Conservation (phyloP, 1,140 invertebrate species). For the Homarus americanus region DNA sequence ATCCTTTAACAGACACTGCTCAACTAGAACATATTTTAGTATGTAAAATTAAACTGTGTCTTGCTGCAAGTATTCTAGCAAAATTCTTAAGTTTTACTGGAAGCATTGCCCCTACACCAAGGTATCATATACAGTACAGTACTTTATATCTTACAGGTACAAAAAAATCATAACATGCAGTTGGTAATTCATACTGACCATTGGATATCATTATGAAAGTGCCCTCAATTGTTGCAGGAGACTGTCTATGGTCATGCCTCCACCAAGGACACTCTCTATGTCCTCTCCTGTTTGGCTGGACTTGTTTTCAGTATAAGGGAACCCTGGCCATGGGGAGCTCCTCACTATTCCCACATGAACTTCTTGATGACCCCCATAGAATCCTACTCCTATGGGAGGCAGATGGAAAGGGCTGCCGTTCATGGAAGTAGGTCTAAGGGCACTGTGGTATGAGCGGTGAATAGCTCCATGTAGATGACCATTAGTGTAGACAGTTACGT, state of each 20-base stretch:
- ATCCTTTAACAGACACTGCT: too few species aligned
- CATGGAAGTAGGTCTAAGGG: constrained; percentile 4
- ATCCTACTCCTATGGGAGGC: not conserved
- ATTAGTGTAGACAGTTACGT: constrained; percentile 1
- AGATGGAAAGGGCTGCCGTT: constrained; percentile 20
- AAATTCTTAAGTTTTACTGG: too few species aligned
- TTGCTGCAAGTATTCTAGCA: too few species aligned
- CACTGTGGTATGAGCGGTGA: not conserved
- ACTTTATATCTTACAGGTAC: too few species aligned
- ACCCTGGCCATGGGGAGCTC: constrained; percentile 58
- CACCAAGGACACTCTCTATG: constrained; percentile 24
- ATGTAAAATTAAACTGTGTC: too few species aligned
- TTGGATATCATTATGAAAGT: constrained; percentile 22
- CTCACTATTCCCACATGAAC: not conserved
- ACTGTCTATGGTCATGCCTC: constrained; percentile 59
- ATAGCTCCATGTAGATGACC: not conserved
- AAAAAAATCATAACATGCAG: too few species aligned
- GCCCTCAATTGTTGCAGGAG: constrained; percentile 61
- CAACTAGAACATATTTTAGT: too few species aligned
- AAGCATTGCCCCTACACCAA: too few species aligned
- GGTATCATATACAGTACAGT: too few species aligned
- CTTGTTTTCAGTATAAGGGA: constrained; percentile 31
- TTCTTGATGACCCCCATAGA: not conserved
- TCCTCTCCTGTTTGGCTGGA: constrained; percentile 30
- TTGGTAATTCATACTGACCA: not conserved